A percentile compares a stretch with the other conserved stretches of the same genome.
Evolutionary conservation across 2,797 vertebrate species (phyloP).

Genomic region (Clarias pachynema): DNA sequence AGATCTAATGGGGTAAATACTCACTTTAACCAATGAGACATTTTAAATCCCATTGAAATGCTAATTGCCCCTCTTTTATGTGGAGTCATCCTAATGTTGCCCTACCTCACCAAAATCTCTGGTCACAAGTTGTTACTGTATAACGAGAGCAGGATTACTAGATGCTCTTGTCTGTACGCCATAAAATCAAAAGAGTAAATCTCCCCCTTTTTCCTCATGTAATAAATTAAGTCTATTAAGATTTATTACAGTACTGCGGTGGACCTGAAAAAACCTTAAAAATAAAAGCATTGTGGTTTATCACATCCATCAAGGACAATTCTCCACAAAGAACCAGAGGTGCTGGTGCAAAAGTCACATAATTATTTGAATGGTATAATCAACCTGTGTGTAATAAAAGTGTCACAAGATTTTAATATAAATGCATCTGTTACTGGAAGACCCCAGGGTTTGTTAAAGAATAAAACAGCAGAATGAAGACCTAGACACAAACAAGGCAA

Average conservation of each 20-base stretch:
- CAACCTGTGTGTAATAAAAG: neutral
- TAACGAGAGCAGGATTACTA: neutral
- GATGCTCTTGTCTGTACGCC: neutral
- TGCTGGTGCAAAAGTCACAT: neutral
- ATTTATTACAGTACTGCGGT: neutral
- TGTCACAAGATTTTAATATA: neutral
- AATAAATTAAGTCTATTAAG: neutral
- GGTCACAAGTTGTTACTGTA: neutral
- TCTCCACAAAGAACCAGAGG: neutral
- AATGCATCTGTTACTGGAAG: neutral
- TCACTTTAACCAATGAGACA: neutral
- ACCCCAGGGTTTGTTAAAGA: neutral
- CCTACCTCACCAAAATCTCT: neutral
- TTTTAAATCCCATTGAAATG: neutral
- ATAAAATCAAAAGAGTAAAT: neutral
- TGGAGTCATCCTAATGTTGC: neutral
- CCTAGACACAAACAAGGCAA: neutral
- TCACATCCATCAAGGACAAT: neutral
- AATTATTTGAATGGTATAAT: neutral
- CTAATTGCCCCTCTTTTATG: neutral
- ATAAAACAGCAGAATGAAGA: neutral
- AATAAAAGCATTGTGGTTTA: neutral
- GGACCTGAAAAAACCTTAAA: neutral
- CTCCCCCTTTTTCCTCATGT: neutral
- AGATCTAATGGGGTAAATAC: neutral